phyloP scores from a whole-genome alignment of 2,888 invertebrate genomes.

The Allacma fusca region DNA sequence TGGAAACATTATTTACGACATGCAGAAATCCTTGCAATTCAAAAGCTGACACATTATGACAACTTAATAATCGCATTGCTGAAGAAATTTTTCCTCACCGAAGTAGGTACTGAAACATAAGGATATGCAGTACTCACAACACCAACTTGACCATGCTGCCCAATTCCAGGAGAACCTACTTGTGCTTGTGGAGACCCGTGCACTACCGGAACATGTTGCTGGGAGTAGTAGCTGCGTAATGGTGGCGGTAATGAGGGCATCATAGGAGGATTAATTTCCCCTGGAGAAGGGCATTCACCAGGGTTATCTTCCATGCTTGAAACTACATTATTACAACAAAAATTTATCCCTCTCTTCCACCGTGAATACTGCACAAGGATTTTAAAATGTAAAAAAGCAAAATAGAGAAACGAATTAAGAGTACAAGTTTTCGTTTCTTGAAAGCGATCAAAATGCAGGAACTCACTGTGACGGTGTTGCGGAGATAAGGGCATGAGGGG shows the following conservation, averaged over 20 bases:
- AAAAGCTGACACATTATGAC: no score
- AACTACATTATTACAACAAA: constrained; percentile 14
- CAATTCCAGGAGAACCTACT: constrained; percentile 25
- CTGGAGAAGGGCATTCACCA: constrained; percentile 2
- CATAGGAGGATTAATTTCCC: constrained; percentile 33
- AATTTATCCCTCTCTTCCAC: no score
- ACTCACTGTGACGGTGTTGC: constrained; percentile 47
- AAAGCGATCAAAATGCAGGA: neutral
- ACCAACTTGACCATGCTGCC: constrained; percentile 42
- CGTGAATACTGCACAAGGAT: neutral
- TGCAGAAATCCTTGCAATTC: no score
- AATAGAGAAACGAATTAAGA: no score
- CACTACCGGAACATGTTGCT: constrained; percentile 39
- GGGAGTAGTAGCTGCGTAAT: constrained; percentile 41
- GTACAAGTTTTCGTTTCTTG: no score
- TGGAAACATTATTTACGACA: no score
- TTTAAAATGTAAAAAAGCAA: neutral
- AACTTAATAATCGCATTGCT: no score
- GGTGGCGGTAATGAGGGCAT: constrained; percentile 21
- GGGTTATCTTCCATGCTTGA: constrained; percentile 29
- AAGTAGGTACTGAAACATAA: constrained; percentile 49
- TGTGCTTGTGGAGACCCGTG: constrained; percentile 36
- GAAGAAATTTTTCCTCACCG: constrained; percentile 30
- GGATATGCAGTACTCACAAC: constrained; percentile 47
- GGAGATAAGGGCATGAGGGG: constrained; percentile 51